phyloP scores from a whole-genome alignment of 2,888 invertebrate species.

The Trachelus troglodyta region DNA sequence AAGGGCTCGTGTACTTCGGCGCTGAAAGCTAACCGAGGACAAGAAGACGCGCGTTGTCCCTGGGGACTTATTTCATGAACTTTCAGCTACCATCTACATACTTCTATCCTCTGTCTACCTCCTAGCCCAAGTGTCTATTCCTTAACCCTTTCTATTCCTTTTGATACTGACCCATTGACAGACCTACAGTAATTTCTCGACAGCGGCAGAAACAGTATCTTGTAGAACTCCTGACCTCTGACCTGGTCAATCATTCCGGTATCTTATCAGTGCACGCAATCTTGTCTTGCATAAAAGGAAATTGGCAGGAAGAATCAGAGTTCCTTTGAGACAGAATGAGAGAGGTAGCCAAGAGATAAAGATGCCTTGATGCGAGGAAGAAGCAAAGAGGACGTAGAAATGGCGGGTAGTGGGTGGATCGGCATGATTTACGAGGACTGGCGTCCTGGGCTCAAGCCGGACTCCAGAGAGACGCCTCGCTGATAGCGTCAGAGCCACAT shows the following conservation, averaged over 20 bases:
- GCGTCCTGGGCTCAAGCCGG: slow-evolving; percentile 58
- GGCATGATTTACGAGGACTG: slow-evolving; percentile 64
- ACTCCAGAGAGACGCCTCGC: slow-evolving; percentile 63
- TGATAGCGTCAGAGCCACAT: slow-evolving; percentile 66
- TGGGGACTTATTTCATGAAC: neutral
- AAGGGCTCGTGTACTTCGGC: slow-evolving; percentile 15
- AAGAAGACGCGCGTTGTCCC: slow-evolving; percentile 21
- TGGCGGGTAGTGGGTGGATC: slow-evolving; percentile 58
- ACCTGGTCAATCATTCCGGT: slow-evolving; percentile 62
- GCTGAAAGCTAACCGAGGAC: slow-evolving; percentile 19
- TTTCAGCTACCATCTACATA: too few species aligned
- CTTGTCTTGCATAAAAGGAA: too few species aligned
- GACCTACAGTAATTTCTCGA: too few species aligned
- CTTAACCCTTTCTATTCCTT: too few species aligned
- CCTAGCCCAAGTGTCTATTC: too few species aligned
- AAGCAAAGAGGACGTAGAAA: slow-evolving; percentile 22
- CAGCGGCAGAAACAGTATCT: too few species aligned
- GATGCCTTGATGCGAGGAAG: slow-evolving; percentile 25
- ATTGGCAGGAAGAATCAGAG: slow-evolving; percentile 14
- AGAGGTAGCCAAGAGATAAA: slow-evolving; percentile 32
- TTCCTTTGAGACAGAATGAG: slow-evolving; percentile 16
- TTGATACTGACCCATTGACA: too few species aligned
- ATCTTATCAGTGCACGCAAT: slow-evolving; percentile 32
- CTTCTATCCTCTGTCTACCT: too few species aligned
- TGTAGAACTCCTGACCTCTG: slow-evolving; percentile 25